Evolutionary conservation across 2,113 vertebrate genomes (phyloP), one percentile per base, ranked within the genome.

Genomic region (Pelobates fuscus): DNA sequence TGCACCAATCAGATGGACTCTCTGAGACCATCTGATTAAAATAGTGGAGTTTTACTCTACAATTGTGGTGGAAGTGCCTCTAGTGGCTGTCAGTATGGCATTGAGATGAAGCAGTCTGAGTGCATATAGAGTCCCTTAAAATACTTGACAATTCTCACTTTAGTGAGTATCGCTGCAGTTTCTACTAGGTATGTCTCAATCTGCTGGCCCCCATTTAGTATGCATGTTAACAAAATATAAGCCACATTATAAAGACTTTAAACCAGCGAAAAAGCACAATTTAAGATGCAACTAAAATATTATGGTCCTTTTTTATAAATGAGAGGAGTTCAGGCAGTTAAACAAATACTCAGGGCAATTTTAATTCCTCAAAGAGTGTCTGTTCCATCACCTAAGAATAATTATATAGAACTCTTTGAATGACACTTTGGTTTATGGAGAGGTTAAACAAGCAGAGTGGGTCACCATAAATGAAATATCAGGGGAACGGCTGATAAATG

Each of bases 371-470:
- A 14, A n/a, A 29, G 52, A 67, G 21, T 17, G 54, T 30, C 55
- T 76, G 72, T 37, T 61, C 37, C 66, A 76, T 67, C 72, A 61
- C 65, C 64, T 76, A 76, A 67, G 72, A 67, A 60, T 59, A 76
- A 76, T 76, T 60, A 76, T 44, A 76, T 37, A 32, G 3, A 52
- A 46, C 20, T 60, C 64, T 60, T 21, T 76, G 52, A 76, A 37
- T 76, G 72, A 76, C 72, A 67, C 30, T 60, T 67, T 1, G 65
- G 64, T 67, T 76, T 67, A 57, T 46, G 21, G 41, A 67, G 41
- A 76, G 72, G 72, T 76, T 76, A 76, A 67, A 61, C 29, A 76
- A 76, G 72, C 72, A 76, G 10, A 49, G 21, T 44, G n/a, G 72
- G 72, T 67, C 64, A 67, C 64, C 27, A 60, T 27, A 59, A 20